phyloP scores from a whole-genome alignment of 1,140 invertebrate genomes.

The Drosophila pseudoobscura region DNA sequence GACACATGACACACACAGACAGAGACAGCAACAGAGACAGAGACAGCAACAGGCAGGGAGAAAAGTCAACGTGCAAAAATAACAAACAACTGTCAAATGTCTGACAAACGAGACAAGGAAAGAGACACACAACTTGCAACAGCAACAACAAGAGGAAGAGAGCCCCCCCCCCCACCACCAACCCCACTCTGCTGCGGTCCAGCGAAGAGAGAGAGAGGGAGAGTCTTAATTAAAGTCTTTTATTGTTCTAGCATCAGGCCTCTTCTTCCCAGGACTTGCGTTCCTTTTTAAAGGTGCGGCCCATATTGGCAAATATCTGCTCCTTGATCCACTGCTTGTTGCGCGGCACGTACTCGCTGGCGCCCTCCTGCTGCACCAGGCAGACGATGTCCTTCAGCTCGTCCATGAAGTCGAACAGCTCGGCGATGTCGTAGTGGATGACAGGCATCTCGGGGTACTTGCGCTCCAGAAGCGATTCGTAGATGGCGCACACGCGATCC shows the following conservation, averaged over 20 bases:
- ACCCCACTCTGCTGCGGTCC: no score
- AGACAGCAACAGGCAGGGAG: conserved; percentile 28
- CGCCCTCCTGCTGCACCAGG: not conserved
- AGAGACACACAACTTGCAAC: conserved; percentile 56
- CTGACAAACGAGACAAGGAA: conserved; percentile 81
- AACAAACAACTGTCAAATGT: conserved; percentile 82
- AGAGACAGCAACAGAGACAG: conserved; percentile 59
- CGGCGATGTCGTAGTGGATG: not conserved
- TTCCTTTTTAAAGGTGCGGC: no score
- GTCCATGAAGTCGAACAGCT: conserved; percentile 5
- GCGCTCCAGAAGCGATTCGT: not conserved
- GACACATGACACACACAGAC: conserved; percentile 65
- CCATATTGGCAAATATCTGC: no score
- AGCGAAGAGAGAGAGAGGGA: no score
- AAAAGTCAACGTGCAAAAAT: conserved; percentile 81
- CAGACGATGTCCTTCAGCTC: not conserved
- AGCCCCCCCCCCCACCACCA: not conserved
- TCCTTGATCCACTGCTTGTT: conserved; percentile 5
- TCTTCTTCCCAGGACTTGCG: no score
- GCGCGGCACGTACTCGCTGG: not conserved
- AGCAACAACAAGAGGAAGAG: conserved; percentile 12
- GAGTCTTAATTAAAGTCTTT: no score
- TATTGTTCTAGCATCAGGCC: no score
- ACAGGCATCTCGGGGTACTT: not conserved
- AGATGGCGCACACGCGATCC: not conserved